These are phyloP conservation scores for Malurus cyaneus DNA, from an alignment of 2,113 vertebrate genomes.

Conservation along the genomic window DNA sequence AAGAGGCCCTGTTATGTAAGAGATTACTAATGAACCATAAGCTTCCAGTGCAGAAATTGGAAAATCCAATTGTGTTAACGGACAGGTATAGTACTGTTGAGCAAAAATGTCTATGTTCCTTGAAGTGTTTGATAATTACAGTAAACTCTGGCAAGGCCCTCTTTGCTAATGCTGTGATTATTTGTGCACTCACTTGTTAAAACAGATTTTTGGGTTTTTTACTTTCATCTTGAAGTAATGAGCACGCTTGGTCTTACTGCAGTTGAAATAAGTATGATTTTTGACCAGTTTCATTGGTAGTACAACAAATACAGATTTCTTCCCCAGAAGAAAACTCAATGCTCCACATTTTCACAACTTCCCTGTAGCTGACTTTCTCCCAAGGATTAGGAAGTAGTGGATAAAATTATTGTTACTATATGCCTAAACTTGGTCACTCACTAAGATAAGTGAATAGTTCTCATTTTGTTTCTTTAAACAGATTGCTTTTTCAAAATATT, in stretches of 20 bases:
- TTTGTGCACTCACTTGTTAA: neutral
- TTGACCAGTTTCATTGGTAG: neutral
- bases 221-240: neutral
- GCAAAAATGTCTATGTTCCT: neutral
- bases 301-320: neutral
- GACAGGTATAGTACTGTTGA: constrained; percentile 81
- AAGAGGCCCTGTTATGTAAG: constrained; percentile 89
- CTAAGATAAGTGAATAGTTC: neutral
- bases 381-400: neutral
- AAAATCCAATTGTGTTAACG: constrained; percentile 83
- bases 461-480: neutral
- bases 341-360: neutral
- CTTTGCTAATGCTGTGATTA: neutral
- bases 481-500: neutral
- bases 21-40: constrained; percentile 89
- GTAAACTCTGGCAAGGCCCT: neutral
- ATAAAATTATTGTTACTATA: neutral
- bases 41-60: constrained; percentile 82
- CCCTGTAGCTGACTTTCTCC: neutral
- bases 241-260: neutral
- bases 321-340: neutral
- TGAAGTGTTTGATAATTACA: neutral
- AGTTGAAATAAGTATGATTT: neutral
- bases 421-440: neutral
- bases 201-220: neutral